phyloP scores from a whole-genome alignment of 2,888 invertebrate species.

The Ischnura elegans region DNA sequence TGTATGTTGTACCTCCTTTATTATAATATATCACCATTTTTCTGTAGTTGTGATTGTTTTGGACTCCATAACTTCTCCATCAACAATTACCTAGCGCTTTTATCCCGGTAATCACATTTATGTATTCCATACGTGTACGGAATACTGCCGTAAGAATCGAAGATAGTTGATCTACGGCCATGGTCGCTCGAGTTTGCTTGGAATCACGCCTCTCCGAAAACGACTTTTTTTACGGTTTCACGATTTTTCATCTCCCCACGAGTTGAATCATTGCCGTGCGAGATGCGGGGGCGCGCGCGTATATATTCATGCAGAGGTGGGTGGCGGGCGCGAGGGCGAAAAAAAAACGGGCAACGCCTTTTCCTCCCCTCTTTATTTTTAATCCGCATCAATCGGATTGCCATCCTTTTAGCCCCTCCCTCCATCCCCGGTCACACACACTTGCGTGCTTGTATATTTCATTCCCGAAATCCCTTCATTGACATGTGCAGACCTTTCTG shows the following conservation, averaged over 20 bases:
- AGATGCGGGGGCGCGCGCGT: too few species aligned
- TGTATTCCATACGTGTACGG: too few species aligned
- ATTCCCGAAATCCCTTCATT: background rate
- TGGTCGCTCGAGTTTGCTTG: too few species aligned
- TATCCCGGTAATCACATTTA: too few species aligned
- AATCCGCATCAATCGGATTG: conserved; percentile 3
- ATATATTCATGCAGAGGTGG: background rate
- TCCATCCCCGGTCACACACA: background rate
- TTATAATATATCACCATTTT: too few species aligned
- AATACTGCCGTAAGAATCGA: too few species aligned
- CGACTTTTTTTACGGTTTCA: conserved; percentile 1
- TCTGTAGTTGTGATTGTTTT: too few species aligned
- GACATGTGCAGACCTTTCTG: background rate
- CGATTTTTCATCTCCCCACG: background rate
- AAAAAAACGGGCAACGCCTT: conserved; percentile 6
- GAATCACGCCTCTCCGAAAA: conserved; percentile 24
- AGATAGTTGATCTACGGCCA: too few species aligned
- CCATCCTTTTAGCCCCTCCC: background rate
- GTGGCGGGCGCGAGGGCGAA: background rate
- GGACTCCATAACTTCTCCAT: too few species aligned
- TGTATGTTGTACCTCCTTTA: too few species aligned
- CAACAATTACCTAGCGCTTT: too few species aligned
- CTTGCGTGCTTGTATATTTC: background rate
- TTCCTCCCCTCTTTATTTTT: background rate
- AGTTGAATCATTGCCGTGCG: conserved; percentile 6